Conservation (phyloP, 1,140 invertebrate genomes). For the Zophobas morio region DNA sequence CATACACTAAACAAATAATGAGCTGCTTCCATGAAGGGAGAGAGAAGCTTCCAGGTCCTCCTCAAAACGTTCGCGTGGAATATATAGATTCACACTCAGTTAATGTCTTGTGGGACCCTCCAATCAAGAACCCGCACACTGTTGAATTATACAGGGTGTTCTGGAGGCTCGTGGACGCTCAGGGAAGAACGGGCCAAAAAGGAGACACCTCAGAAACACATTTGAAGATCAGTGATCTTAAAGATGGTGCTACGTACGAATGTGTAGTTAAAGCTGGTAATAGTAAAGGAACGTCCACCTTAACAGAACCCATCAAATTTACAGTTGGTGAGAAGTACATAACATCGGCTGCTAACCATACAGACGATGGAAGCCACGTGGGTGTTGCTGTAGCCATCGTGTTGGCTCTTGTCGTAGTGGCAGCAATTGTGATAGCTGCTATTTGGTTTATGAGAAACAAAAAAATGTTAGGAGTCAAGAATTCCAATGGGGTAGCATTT, state of each 20-base stretch:
- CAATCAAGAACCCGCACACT: constrained; percentile 84
- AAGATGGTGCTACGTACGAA: constrained; percentile 82
- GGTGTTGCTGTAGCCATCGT: constrained; percentile 78
- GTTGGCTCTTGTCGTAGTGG: constrained; percentile 77
- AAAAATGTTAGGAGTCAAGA: constrained; percentile 72
- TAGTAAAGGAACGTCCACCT: constrained; percentile 81
- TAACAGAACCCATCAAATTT: constrained; percentile 81
- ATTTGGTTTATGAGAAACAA: constrained; percentile 78
- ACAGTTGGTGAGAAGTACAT: constrained; percentile 80
- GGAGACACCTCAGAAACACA: constrained; percentile 79
- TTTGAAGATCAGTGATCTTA: constrained; percentile 78
- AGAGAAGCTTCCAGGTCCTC: constrained; percentile 84
- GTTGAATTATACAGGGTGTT: constrained; percentile 86
- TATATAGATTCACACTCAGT: constrained; percentile 74
- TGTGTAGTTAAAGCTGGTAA: constrained; percentile 87
- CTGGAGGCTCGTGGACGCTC: constrained; percentile 71
- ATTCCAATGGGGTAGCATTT: constrained; percentile 82
- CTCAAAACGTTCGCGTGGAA: constrained; percentile 77
- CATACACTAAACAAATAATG: constrained; percentile 81
- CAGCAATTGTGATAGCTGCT: constrained; percentile 74
- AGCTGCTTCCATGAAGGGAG: constrained; percentile 86
- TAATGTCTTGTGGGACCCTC: constrained; percentile 81
- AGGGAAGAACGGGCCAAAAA: constrained; percentile 58
- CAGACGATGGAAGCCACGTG: constrained; percentile 69
- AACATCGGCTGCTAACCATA: constrained; percentile 72